These are phyloP conservation scores for Lucilia sericata DNA, from an alignment of 1,140 invertebrate genomes.

Conservation along the genomic window DNA sequence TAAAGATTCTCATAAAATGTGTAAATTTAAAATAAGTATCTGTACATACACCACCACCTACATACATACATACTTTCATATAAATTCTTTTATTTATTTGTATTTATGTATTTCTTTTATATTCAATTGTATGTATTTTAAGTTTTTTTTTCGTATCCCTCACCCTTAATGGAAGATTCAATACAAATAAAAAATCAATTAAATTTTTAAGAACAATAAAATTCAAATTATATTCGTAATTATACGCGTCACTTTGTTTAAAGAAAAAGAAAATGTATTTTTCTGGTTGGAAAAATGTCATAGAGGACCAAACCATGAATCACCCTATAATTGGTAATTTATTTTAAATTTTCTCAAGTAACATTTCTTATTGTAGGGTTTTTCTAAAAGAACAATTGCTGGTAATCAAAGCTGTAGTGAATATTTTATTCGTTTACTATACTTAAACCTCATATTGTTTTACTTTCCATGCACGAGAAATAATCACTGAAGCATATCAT, in stretches of 20 bases:
- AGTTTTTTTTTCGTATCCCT: background rate
- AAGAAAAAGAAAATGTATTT: background rate
- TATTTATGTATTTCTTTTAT: background rate
- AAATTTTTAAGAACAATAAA: constrained; percentile 30
- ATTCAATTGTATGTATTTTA: constrained; percentile 25
- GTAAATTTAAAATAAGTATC: background rate
- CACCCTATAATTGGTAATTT: too few relatives aligned
- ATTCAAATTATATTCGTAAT: constrained; percentile 27
- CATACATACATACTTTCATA: background rate
- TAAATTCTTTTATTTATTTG: background rate
- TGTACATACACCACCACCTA: too few relatives aligned
- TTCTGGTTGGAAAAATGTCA: too few relatives aligned
- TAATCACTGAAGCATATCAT: background rate
- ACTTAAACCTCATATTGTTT: too few relatives aligned
- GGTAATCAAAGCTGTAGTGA: too few relatives aligned
- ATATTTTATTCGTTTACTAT: too few relatives aligned
- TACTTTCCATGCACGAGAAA: background rate
- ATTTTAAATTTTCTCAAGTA: too few relatives aligned
- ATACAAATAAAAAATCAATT: constrained; percentile 32
- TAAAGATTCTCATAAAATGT: background rate
- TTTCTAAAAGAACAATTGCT: too few relatives aligned
- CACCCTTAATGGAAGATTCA: background rate
- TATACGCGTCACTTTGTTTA: constrained; percentile 12
- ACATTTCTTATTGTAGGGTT: too few relatives aligned
- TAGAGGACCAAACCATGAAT: too few relatives aligned